Base-by-base conservation (phyloP, 2,888 invertebrate genomes). In the Pristionchus japonicus region DNA sequence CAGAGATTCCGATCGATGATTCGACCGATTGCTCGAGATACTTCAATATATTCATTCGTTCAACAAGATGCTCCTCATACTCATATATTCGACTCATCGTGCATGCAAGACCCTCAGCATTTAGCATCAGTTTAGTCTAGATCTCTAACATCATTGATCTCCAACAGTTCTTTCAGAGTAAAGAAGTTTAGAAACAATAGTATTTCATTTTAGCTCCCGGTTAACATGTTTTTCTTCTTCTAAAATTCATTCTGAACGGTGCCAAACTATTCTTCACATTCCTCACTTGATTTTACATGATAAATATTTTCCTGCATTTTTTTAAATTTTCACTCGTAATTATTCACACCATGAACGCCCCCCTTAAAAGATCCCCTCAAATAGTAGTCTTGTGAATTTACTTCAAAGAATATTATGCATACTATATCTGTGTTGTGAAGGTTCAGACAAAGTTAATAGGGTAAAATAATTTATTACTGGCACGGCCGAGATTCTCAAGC, bases 11-110 rank as follows among this genome's bases (percentile, higher is more conserved):
- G 87, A 27, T 57, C 47, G n/a, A 57, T 80, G 57, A 52, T 87
- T 13, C 77, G 87, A 11, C 87, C 87, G 17, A 31, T 87, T 34
- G 52, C 74, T 40, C 74, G 87, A 52, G 87, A 87, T 20, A 13
- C 52, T n/a, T 87, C 87, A 23, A 47, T 80, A 3, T 87, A 87
- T 77, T 87, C 87, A 4, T 87, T 31, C 57, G 52, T 61, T 17
- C 77, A 74, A 77, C 49, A 20, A 27, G 87, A 87, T 40, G 23
- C 40, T 47, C 70, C 70, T 31, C 87, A 49, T n/a, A 87, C 87
- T 4, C 87, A 87, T 23, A 34, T 87, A 7, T 87, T 77, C 57
- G 87, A 87, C 40, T 87, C 87, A 7, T 77, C 87, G 31, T 61
- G 27, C n/a, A 64, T 87, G 64, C 74, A 40, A 27, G 87, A 87